A percentile compares a stretch with the other conserved stretches of the same genome.
Conservation (phyloP, 2,113 vertebrate species). For the Boulengeromyrus knoepffleri region DNA sequence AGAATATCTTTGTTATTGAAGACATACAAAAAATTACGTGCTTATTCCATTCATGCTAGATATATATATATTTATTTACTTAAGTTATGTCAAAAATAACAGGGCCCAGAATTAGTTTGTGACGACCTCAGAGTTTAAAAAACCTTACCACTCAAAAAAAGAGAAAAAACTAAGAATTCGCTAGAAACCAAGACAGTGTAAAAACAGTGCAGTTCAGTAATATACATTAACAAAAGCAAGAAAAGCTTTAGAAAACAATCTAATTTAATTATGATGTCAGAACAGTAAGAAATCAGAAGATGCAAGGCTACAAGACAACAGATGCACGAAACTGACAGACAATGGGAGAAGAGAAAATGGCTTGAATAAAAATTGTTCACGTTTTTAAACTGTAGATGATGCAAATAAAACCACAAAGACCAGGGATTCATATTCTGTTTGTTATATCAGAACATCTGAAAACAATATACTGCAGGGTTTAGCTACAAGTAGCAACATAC, state of each 20-base stretch:
- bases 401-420: not conserved
- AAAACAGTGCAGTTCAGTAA: not conserved
- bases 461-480: not conserved
- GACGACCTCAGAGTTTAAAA: not conserved
- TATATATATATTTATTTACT: no score
- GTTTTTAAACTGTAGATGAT: not conserved
- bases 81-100: not conserved
- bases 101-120: not conserved
- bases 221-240: not conserved
- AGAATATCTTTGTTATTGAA: no score
- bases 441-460: not conserved
- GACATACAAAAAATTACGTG: no score
- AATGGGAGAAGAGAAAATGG: not conserved
- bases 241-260: not conserved
- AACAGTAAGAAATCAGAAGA: not conserved
- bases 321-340: not conserved
- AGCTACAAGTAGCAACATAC: not conserved
- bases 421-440: not conserved
- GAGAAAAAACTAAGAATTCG: not conserved
- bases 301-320: not conserved
- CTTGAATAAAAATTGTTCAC: not conserved
- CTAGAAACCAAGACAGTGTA: not conserved
- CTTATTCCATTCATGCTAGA: no score
- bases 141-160: not conserved
- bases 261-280: not conserved